Evolutionary conservation across 2,888 invertebrate species (phyloP), one percentile per base, ranked within the genome.

Genomic region (Anodontia alba): DNA sequence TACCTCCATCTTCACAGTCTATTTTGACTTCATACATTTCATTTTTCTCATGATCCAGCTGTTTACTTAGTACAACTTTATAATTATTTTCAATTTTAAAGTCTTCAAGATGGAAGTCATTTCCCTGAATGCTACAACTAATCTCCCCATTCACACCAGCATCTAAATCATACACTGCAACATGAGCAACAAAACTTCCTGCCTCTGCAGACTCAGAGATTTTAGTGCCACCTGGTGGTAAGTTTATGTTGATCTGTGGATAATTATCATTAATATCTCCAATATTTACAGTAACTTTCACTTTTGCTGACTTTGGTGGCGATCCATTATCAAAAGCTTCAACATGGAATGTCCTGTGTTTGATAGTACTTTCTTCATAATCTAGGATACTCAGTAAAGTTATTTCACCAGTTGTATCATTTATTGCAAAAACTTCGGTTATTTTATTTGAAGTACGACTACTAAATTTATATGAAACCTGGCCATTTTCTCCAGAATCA

Each of bases 121-220:
- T 75, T 20, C 86, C 86, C 10, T 84, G 79, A 33, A 93, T 81
- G 26, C 80, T 83, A 83, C 93, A 93, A 20, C 79, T 83, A 1
- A 92, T 89, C 23, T 89, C 80, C 7, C 92, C 92, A 78, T 92
- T 92, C 0, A 83, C 74, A 0, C 91, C 93, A 33, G 83, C 86
- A 83, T 92, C 92, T 0, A 72, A 43, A 79, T 92, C 92, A 23
- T 87, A 89, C 15, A 99, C 98, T 0, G 98, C 97, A 17, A 99
- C 97, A 12, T 98, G 98, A 0, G 99, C 99, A 0, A 99, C 98
- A 33, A 99, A 97, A 43, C 98, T 97, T 42, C 98, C 98, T 92
- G 97, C 97, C 73, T 96, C 96, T 0, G 98, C 98, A 94, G 98
- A 90, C 86, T 95, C 95, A 3, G 83, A 78, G 15, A 94, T 93